Percentiles rank a stretch among this genome's conserved stretches.
Evolutionary conservation across 2,797 vertebrate genomes (phyloP).

Genomic region (Spinus pinus): DNA sequence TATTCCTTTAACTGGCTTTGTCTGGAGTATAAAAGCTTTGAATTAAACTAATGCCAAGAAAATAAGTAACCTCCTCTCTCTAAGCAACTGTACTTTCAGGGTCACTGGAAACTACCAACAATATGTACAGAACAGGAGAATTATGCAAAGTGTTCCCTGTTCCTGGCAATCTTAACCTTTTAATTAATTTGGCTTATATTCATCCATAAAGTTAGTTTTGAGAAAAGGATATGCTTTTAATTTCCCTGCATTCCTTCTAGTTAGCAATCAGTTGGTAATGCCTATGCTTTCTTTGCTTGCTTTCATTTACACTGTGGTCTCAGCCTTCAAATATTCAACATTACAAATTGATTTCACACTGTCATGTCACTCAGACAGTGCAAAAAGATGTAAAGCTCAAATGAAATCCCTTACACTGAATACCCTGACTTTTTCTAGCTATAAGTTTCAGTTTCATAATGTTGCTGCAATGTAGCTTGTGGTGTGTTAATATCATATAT

Average conservation of each 20-base stretch:
- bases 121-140: neutral
- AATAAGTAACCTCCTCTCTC: neutral
- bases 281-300: neutral
- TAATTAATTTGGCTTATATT: neutral
- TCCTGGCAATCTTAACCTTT: neutral
- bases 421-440: slow-evolving; percentile 14
- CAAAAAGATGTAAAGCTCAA: slow-evolving; percentile 5
- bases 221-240: neutral
- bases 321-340: slow-evolving; percentile 6
- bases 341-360: neutral
- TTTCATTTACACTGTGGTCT: neutral
- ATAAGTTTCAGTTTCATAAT: slow-evolving; percentile 32
- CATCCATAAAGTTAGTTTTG: neutral
- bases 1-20: neutral
- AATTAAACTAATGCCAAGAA: neutral
- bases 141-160: neutral
- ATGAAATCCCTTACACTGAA: slow-evolving; percentile 30
- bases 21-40: neutral
- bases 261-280: neutral
- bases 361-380: neutral
- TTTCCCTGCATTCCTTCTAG: neutral
- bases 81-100: neutral
- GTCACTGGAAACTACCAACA: neutral
- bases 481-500: slow-evolving; percentile 64
- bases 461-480: slow-evolving; percentile 52